phyloP scores from a whole-genome alignment of 2,113 vertebrate species.

The Malurus cyaneus region DNA sequence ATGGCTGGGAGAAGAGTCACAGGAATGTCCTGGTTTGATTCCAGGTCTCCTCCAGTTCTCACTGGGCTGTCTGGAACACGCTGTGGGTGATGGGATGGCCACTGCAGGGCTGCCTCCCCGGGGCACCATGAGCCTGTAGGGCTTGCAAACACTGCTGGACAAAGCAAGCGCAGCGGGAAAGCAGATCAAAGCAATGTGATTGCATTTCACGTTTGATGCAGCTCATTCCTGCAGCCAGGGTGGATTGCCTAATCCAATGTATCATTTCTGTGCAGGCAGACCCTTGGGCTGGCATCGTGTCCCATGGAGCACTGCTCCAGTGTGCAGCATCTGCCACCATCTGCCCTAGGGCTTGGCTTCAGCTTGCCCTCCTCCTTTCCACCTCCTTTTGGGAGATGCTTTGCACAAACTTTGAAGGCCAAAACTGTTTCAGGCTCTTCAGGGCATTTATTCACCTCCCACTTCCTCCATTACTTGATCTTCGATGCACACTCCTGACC shows the following conservation, averaged over 20 bases:
- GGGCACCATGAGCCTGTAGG: not conserved
- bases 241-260: constrained; percentile 58
- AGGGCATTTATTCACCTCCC: not conserved
- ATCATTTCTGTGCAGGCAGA: constrained; percentile 63
- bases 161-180: not conserved
- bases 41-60: not conserved
- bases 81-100: not conserved
- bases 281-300: constrained; percentile 26
- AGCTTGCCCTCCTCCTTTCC: not conserved
- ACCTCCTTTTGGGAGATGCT: constrained; percentile 15
- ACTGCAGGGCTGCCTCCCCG: not conserved
- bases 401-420: not conserved
- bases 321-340: constrained; percentile 42
- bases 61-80: not conserved
- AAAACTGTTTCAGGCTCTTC: not conserved
- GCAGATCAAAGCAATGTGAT: constrained; percentile 53
- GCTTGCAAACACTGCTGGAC: not conserved
- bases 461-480: not conserved
- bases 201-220: constrained; percentile 34
- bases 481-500: not conserved
- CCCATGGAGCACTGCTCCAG: constrained; percentile 36
- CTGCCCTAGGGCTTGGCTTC: constrained; percentile 57
- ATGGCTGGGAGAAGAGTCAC: not conserved
- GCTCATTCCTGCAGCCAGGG: constrained; percentile 52
- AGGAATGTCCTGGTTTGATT: not conserved